These are phyloP conservation scores for Erynnis tages DNA, from an alignment of 2,888 invertebrate species.

Conservation along the genomic window DNA sequence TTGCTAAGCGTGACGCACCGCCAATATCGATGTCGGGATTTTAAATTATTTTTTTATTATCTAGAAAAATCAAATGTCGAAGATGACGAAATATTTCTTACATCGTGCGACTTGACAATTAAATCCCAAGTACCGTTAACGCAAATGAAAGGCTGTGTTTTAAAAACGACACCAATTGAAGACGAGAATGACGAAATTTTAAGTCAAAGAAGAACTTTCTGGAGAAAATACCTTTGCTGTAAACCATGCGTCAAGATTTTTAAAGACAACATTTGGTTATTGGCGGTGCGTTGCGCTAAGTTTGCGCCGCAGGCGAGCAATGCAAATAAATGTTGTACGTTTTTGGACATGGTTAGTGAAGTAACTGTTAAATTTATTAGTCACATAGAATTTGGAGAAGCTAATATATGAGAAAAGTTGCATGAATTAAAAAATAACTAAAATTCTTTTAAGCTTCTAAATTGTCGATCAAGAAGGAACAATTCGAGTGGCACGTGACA, in stretches of 20 bases:
- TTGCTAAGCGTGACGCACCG: conserved; percentile 48
- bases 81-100: conserved; percentile 56
- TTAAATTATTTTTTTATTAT: conserved; percentile 27
- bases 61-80: conserved; percentile 48
- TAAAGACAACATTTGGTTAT: conserved; percentile 51
- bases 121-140: conserved; percentile 40
- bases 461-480: conserved; percentile 54
- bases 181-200: conserved; percentile 32
- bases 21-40: conserved; percentile 32
- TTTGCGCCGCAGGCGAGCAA: conserved; percentile 47
- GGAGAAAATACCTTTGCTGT: conserved; percentile 56
- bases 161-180: conserved; percentile 47
- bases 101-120: conserved; percentile 59
- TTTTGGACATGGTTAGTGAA: conserved; percentile 57
- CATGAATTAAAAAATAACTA: background rate
- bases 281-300: conserved; percentile 69
- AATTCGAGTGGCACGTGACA: conserved; percentile 52
- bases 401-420: too few relatives aligned
- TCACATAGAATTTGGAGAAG: too few relatives aligned
- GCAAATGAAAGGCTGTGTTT: conserved; percentile 53
- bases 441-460: conserved; percentile 44
- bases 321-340: conserved; percentile 48
- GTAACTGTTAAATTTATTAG: too few relatives aligned
- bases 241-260: conserved; percentile 42
- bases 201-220: conserved; percentile 35